Evolutionary conservation across 2,113 vertebrate genomes (phyloP).

Genomic region (Leiothrix lutea): DNA sequence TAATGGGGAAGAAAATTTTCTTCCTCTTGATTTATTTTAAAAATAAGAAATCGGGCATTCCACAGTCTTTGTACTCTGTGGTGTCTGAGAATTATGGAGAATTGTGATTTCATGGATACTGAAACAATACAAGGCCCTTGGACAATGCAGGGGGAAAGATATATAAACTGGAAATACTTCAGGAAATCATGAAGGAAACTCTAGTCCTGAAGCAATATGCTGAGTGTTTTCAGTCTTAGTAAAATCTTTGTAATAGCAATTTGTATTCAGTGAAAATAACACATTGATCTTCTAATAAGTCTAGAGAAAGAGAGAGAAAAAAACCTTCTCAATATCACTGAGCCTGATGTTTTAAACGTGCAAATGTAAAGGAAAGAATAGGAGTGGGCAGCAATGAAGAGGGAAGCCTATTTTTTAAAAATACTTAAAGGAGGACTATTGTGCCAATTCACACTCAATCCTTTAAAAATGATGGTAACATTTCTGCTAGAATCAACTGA

Average conservation of each 20-base stretch:
- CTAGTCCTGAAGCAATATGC: neutral
- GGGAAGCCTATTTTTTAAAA: neutral
- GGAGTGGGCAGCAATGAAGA: neutral
- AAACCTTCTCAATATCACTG: neutral
- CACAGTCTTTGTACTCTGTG: neutral
- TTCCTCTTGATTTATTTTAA: neutral
- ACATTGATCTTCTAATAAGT: neutral
- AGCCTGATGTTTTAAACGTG: neutral
- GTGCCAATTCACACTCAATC: accelerated
- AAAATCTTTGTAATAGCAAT: neutral
- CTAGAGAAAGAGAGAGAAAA: neutral
- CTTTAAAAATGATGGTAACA: neutral
- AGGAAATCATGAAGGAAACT: neutral
- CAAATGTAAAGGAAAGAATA: neutral
- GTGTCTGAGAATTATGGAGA: neutral
- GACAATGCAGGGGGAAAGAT: neutral
- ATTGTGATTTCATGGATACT: neutral
- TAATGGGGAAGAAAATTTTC: neutral
- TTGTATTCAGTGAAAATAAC: neutral
- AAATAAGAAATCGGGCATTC: neutral
- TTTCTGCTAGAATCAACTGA: neutral
- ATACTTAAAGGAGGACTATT: neutral
- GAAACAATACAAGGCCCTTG: neutral
- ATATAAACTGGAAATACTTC: neutral
- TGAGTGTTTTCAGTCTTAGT: neutral